These are phyloP conservation scores for Drosophila sordidula DNA, from an alignment of 2,888 invertebrate species.

Conservation along the genomic window DNA sequence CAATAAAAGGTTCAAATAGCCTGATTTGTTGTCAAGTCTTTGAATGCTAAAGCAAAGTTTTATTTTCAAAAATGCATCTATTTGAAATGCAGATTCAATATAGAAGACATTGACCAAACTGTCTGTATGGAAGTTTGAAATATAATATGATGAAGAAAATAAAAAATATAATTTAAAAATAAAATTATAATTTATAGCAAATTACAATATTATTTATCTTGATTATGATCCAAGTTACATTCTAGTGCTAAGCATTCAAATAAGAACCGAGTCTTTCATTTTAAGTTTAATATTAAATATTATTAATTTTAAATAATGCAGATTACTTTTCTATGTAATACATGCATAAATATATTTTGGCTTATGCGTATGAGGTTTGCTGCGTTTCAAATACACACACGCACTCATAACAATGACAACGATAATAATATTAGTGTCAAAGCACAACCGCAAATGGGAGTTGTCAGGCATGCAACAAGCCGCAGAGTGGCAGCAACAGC, in stretches of 20 bases:
- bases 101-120: no score
- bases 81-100: no score
- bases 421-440: constrained; percentile 12
- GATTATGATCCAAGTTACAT: no score
- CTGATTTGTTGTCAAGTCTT: no score
- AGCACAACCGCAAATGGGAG: constrained; percentile 16
- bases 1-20: no score
- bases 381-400: constrained; percentile 1
- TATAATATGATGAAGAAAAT: no score
- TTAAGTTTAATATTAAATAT: background rate
- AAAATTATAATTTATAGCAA: no score
- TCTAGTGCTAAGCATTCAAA: no score
- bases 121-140: no score
- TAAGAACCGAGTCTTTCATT: background rate
- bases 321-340: background rate
- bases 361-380: background rate
- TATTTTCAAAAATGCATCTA: no score
- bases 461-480: constrained; percentile 13
- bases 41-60: no score
- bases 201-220: background rate
- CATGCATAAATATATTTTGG: background rate
- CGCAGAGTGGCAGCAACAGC: constrained; percentile 4
- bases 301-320: background rate
- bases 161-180: no score
- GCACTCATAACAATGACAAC: background rate